These are phyloP conservation scores for Gari tellinella DNA, from an alignment of 2,888 invertebrate genomes.

Conservation along the genomic window DNA sequence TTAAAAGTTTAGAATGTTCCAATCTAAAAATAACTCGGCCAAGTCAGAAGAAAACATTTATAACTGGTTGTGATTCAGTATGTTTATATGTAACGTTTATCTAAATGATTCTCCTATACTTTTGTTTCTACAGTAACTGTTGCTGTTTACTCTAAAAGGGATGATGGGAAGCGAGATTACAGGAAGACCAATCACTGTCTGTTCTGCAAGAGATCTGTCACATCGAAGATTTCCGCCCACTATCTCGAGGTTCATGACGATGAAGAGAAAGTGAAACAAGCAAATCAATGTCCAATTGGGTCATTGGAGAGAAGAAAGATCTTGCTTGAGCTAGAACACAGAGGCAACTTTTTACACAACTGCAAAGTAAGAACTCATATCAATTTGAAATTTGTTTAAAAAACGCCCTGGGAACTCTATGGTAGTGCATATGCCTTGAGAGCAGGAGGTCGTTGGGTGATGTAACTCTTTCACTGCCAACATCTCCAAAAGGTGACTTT, in stretches of 20 bases:
- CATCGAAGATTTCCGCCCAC: background rate
- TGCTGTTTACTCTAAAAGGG: background rate
- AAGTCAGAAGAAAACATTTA: too few relatives aligned
- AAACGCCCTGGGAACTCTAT: too few relatives aligned
- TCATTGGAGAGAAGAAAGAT: background rate
- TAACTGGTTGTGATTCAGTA: too few relatives aligned
- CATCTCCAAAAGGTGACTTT: too few relatives aligned
- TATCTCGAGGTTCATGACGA: background rate
- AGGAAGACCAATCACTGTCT: slow-evolving; percentile 1
- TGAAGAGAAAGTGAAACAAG: background rate
- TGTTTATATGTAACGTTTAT: too few relatives aligned
- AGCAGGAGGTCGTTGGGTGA: too few relatives aligned
- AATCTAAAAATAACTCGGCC: too few relatives aligned
- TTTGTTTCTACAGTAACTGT: slow-evolving; percentile 2
- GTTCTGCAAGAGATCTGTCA: background rate
- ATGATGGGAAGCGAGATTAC: background rate
- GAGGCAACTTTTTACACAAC: background rate
- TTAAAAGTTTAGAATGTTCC: too few relatives aligned
- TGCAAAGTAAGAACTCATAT: background rate
- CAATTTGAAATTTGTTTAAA: too few relatives aligned
- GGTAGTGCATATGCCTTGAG: too few relatives aligned
- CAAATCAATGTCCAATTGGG: background rate
- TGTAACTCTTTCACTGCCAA: too few relatives aligned
- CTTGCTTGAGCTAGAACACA: background rate
- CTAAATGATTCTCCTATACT: too few relatives aligned